phyloP scores from a whole-genome alignment of 2,888 invertebrate species.

The Agonopterix arenella region DNA sequence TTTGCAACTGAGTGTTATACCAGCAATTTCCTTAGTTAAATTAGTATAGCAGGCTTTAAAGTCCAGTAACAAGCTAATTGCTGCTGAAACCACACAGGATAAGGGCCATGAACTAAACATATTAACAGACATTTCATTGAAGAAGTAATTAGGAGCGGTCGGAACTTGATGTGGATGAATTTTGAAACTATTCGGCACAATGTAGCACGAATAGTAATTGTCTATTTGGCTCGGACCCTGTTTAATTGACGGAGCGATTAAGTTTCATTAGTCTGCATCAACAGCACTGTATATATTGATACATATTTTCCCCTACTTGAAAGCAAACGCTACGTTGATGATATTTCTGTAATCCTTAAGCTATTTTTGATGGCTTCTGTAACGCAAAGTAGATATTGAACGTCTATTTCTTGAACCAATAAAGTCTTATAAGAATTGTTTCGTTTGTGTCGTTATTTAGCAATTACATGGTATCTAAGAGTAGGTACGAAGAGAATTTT shows the following conservation, averaged over 20 bases:
- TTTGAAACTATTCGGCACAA: conserved; percentile 31
- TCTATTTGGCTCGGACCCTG: conserved; percentile 29
- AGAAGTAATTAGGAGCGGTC: conserved; percentile 12
- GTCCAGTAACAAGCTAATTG: too few species aligned
- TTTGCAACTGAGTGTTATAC: too few species aligned
- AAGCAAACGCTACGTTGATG: conserved; percentile 35
- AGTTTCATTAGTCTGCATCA: conserved; percentile 40
- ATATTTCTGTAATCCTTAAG: conserved; percentile 47
- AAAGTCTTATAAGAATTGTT: too few species aligned
- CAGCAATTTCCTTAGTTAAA: too few species aligned
- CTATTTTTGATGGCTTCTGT: conserved; percentile 53
- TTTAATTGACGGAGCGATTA: conserved; percentile 44
- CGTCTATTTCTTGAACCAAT: too few species aligned
- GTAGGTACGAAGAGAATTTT: too few species aligned
- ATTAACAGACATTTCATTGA: not conserved
- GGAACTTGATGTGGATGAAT: conserved; percentile 11
- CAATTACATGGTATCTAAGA: too few species aligned
- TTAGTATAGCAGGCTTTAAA: too few species aligned
- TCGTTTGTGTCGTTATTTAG: too few species aligned
- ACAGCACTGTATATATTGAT: conserved; percentile 46
- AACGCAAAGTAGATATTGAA: conserved; percentile 3
- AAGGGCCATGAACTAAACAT: conserved; percentile 10
- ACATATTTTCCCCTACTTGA: conserved; percentile 32
- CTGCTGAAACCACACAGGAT: not conserved
- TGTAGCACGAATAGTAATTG: conserved; percentile 35